phyloP scores from a whole-genome alignment of 2,888 invertebrate species.

The Himalopsyche tibetana region DNA sequence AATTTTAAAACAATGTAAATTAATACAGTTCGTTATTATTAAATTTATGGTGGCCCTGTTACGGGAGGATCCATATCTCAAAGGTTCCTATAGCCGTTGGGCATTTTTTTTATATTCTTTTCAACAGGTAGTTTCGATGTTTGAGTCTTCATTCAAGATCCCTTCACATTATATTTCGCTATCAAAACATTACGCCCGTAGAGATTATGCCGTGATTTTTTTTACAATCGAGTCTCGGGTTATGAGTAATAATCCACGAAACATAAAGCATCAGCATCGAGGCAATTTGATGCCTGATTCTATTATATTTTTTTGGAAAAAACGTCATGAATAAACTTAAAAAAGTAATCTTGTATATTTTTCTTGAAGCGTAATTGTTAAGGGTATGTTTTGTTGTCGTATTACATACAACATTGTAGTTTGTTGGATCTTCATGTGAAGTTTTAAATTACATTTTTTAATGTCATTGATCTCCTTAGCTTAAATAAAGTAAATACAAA shows the following conservation, averaged over 20 bases:
- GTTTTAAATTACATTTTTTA: background rate
- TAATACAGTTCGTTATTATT: no score
- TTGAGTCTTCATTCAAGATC: conserved; percentile 39
- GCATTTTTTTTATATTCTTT: background rate
- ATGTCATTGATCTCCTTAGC: background rate
- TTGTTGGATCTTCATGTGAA: conserved; percentile 1
- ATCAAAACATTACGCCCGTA: conserved; percentile 63
- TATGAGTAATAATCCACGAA: background rate
- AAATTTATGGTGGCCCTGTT: background rate
- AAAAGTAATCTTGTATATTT: conserved; percentile 16
- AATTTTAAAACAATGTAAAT: no score
- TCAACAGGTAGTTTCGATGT: conserved; percentile 47
- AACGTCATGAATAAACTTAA: conserved; percentile 9
- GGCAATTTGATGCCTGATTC: conserved; percentile 34
- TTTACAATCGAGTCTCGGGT: background rate
- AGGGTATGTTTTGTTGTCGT: conserved; percentile 1
- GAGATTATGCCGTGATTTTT: conserved; percentile 3
- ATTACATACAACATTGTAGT: conserved; percentile 12
- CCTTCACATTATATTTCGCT: conserved; percentile 53
- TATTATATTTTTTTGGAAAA: background rate
- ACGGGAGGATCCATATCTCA: background rate
- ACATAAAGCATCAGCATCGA: background rate
- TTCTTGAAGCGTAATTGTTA: background rate
- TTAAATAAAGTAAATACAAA: no score
- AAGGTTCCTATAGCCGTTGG: background rate